A percentile compares a stretch with the other conserved stretches of the same genome.
phyloP scores from a whole-genome alignment of 1,140 invertebrate species.

The Drosophila navojoa region DNA sequence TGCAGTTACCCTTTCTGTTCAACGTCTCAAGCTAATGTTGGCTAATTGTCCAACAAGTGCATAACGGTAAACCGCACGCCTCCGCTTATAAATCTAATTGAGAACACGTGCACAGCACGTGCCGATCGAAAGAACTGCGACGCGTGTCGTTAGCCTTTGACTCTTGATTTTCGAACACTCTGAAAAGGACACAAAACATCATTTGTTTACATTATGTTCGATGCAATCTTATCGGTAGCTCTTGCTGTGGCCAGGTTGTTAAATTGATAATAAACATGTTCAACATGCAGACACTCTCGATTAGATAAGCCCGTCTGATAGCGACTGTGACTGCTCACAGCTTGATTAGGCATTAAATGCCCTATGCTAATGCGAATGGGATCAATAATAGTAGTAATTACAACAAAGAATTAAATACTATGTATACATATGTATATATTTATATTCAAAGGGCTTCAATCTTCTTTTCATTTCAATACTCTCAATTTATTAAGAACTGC shows the following conservation, averaged over 20 bases:
- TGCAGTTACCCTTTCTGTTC: constrained; percentile 6
- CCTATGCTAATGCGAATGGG: not conserved
- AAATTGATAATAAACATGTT: constrained; percentile 65
- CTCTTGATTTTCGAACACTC: constrained; percentile 33
- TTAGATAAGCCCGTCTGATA: constrained; percentile 53
- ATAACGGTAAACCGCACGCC: constrained; percentile 51
- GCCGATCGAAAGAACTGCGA: constrained; percentile 38
- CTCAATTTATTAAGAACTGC: no score
- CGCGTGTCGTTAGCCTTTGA: constrained; percentile 57
- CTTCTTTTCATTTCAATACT: no score
- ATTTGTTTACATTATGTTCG: constrained; percentile 17
- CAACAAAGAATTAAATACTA: no score
- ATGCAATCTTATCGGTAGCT: constrained; percentile 23
- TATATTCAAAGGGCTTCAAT: no score
- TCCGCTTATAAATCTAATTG: constrained; percentile 39
- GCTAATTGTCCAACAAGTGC: constrained; percentile 50
- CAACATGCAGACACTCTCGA: constrained; percentile 42
- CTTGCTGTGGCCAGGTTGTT: constrained; percentile 25
- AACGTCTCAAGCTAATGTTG: constrained; percentile 7
- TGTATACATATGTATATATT: no score
- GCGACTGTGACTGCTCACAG: no score
- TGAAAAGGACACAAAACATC: constrained; percentile 40
- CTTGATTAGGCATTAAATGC: no score
- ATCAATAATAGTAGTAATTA: not conserved
- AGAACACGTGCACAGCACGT: constrained; percentile 67